Conservation (phyloP, 2,113 vertebrate genomes). For the Poicephalus meyeri region DNA sequence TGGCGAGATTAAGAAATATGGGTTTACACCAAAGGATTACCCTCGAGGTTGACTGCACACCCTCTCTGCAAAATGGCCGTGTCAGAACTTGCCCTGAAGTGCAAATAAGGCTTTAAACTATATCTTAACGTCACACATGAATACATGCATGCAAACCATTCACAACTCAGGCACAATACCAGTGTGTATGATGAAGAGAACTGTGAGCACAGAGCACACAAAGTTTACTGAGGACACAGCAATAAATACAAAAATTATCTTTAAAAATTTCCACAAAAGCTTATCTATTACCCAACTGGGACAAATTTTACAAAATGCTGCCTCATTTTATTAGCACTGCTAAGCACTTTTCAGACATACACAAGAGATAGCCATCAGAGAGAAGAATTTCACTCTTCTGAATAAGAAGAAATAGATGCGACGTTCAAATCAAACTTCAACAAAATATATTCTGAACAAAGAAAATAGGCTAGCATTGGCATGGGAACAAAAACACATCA, state of each 20-base stretch:
- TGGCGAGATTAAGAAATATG: not conserved
- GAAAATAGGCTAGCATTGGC: not conserved
- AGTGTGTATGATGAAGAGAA: not conserved
- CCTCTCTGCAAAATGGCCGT: not conserved
- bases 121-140: not conserved
- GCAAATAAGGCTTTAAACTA: not conserved
- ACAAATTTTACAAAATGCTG: not conserved
- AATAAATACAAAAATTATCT: not conserved
- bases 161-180: not conserved
- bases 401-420: not conserved
- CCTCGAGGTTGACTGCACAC: not conserved
- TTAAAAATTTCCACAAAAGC: not conserved
- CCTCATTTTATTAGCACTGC: not conserved
- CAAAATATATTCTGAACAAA: not conserved
- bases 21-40: not conserved
- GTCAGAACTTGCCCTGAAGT: not conserved
- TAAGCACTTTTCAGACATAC: not conserved
- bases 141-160: accelerated
- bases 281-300: not conserved
- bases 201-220: not conserved
- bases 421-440: not conserved
- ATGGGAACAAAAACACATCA: not conserved
- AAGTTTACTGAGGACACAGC: not conserved
- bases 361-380: not conserved
- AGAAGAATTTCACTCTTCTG: not conserved